A percentile compares a stretch with the other conserved stretches of the same genome.
Conservation (phyloP, 2,888 invertebrate genomes). For the Microctonus hyperodae region DNA sequence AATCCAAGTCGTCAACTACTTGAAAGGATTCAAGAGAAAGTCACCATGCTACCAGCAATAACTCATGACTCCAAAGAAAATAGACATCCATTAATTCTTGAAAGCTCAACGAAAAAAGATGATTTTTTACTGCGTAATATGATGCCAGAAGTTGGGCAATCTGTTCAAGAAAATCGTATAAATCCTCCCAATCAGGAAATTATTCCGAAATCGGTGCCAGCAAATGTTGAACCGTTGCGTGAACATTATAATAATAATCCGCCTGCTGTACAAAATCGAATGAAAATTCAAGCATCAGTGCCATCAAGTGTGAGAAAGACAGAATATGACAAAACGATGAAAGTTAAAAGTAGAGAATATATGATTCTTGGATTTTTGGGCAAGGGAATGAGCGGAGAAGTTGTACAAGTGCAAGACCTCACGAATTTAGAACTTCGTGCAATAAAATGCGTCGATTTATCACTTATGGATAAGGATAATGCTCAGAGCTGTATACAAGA, state of each 20-base stretch:
- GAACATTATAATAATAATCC: background rate
- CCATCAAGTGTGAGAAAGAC: conserved; percentile 34
- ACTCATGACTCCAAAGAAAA: conserved; percentile 45
- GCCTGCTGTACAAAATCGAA: background rate
- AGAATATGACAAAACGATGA: conserved; percentile 63
- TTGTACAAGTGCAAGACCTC: conserved; percentile 74
- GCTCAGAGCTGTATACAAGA: conserved; percentile 88
- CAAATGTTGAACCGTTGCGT: background rate
- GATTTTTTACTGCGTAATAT: conserved; percentile 2
- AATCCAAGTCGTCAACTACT: conserved; percentile 21
- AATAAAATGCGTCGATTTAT: conserved; percentile 84
- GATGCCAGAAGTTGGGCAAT: background rate
- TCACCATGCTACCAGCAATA: background rate
- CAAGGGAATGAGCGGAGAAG: conserved; percentile 89
- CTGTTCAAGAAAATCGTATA: background rate
- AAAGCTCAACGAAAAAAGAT: conserved; percentile 5
- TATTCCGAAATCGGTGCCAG: background rate
- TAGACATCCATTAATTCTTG: conserved; percentile 32
- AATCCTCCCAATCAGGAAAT: background rate
- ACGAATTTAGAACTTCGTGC: conserved; percentile 73
- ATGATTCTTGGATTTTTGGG: conserved; percentile 79
- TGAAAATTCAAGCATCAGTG: conserved; percentile 45
- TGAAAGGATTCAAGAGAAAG: conserved; percentile 12
- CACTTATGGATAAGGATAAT: conserved; percentile 72
- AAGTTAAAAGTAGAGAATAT: conserved; percentile 78